phyloP scores from a whole-genome alignment of 2,888 invertebrate species.

The Acanthoscelides obtectus region DNA sequence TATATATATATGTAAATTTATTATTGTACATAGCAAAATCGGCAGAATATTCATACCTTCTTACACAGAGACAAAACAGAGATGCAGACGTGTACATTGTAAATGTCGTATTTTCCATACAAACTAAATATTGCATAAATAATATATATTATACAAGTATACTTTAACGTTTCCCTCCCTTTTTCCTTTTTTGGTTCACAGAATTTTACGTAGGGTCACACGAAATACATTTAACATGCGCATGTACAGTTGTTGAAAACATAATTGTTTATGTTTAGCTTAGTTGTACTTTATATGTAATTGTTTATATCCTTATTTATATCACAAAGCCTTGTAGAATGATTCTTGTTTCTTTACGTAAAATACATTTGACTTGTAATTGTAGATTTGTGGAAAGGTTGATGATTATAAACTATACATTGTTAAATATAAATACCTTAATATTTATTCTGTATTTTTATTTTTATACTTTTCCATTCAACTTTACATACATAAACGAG shows the following conservation, averaged over 20 bases:
- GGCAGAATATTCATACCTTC: constrained; percentile 22
- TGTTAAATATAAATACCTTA: constrained; percentile 54
- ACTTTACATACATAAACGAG: no score
- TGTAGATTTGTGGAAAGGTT: constrained; percentile 53
- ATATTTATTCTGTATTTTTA: constrained; percentile 40
- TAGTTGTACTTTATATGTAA: constrained; percentile 42
- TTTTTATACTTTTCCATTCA: constrained; percentile 7
- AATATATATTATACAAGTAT: constrained; percentile 34
- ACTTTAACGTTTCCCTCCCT: constrained; percentile 11
- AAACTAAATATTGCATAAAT: constrained; percentile 34
- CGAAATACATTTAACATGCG: constrained; percentile 35
- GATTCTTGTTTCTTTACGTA: constrained; percentile 46
- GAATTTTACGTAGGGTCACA: constrained; percentile 47
- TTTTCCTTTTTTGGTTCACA: constrained; percentile 24
- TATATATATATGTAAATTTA: constrained; percentile 25
- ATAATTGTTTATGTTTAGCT: constrained; percentile 38
- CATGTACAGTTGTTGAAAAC: constrained; percentile 3
- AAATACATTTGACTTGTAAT: constrained; percentile 46
- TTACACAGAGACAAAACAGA: constrained; percentile 13
- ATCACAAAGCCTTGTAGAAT: constrained; percentile 42
- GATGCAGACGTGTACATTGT: constrained; percentile 34
- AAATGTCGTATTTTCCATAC: constrained; percentile 43
- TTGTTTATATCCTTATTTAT: constrained; percentile 36
- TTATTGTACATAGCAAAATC: neutral
- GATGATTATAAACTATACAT: constrained; percentile 53